phyloP scores from a whole-genome alignment of 2,797 vertebrate genomes.

The Semaprochilodus insignis region DNA sequence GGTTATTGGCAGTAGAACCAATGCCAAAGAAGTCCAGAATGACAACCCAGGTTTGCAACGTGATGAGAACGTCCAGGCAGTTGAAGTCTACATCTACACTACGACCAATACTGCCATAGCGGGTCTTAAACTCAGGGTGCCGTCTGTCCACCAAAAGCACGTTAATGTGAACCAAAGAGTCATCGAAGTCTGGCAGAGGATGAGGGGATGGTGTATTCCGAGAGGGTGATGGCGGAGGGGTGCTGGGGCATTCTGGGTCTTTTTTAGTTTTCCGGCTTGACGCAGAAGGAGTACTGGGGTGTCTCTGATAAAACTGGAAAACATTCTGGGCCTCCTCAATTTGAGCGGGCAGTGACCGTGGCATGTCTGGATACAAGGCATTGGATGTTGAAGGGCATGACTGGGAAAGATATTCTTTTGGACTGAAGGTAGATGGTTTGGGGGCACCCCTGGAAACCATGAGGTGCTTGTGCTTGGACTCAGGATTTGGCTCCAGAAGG shows the following conservation, averaged over 20 bases:
- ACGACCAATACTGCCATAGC: slow-evolving; percentile 85
- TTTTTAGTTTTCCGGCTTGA: slow-evolving; percentile 79
- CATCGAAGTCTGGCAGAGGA: slow-evolving; percentile 86
- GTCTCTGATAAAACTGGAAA: slow-evolving; percentile 96
- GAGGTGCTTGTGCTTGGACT: slow-evolving; percentile 93
- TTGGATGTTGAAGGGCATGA: slow-evolving; percentile 92
- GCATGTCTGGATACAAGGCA: slow-evolving; percentile 91
- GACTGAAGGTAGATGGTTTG: slow-evolving; percentile 89
- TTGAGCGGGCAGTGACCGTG: slow-evolving; percentile 93
- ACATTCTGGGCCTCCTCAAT: slow-evolving; percentile 97
- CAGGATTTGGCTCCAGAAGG: slow-evolving; percentile 90
- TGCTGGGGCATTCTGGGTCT: slow-evolving; percentile 85
- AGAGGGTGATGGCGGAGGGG: slow-evolving; percentile 94
- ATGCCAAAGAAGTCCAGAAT: slow-evolving; percentile 98
- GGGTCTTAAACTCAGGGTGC: slow-evolving; percentile 90
- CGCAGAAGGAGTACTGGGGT: slow-evolving; percentile 78
- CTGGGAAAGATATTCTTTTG: slow-evolving; percentile 96
- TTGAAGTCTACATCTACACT: slow-evolving; percentile 96
- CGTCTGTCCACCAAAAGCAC: slow-evolving; percentile 92
- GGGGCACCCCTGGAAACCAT: slow-evolving; percentile 96
- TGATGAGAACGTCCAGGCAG: slow-evolving; percentile 95
- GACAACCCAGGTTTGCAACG: slow-evolving; percentile 97
- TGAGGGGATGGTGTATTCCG: slow-evolving; percentile 70
- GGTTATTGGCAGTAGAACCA: slow-evolving; percentile 96
- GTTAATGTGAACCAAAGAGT: slow-evolving; percentile 95